Evolutionary conservation across 2,888 invertebrate species (phyloP), one percentile per base, ranked within the genome.

Genomic region (Synergus umbraculus): DNA sequence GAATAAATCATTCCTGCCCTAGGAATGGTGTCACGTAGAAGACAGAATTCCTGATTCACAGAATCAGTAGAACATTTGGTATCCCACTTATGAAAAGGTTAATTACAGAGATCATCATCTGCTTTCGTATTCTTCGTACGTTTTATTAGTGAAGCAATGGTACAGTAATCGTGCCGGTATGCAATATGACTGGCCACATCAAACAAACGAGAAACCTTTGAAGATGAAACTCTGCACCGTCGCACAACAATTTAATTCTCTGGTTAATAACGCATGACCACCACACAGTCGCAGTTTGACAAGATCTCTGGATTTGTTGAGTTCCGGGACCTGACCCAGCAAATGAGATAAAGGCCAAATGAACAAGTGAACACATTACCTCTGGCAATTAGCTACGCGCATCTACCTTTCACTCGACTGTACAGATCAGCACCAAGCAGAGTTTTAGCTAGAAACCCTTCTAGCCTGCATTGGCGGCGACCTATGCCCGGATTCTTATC

Each of bases 201-300:
- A 69, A 69, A 69, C 69, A 69, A 69, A 69, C 49, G 69, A 69
- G 49, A 9, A 46, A 49, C 69, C 49, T 69, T 69, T 69, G 69
- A 69, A 69, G 69, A 69, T 49, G 49, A 10, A 37, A 69, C 49
- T n/a, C 49, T 29, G 5, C 69, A 46, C 37, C 46, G 85, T 86
- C 85, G 86, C 83, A 81, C 87, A 87, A 88, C 86, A 89, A 90
- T 90, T 90, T 87, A 89, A 89, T 88, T 86, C 88, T 86, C 81
- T 82, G 82, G 82, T 85, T 85, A 88, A 89, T 89, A 86, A 87
- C 81, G 79, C 77, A 46, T 73, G 37, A 43, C 49, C 13, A 37
- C 18, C 43, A 58, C 67, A 46, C 54, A 37, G 49, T 69, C 29
- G 29, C 29, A 69, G 15, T 69, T 49, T 69, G 49, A 49, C 49